These are phyloP conservation scores for Zosterops japonicus DNA, from an alignment of 2,113 vertebrate species.

Conservation along the genomic window DNA sequence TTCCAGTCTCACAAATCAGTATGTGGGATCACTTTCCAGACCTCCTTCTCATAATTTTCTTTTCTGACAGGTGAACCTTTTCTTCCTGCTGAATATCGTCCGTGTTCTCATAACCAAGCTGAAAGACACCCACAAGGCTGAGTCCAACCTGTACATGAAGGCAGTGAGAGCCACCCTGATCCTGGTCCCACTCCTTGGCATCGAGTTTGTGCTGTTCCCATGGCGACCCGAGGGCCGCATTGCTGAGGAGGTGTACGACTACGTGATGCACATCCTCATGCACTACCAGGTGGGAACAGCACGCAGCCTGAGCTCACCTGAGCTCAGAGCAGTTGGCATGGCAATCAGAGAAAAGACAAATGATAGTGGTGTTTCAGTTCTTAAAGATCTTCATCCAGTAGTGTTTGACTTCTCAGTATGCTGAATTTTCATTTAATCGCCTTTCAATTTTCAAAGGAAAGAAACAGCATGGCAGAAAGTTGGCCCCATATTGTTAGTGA, in stretches of 20 bases:
- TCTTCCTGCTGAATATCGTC: constrained; percentile 95
- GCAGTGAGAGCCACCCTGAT: constrained; percentile 96
- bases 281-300: constrained; percentile 87
- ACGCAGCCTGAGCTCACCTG: neutral
- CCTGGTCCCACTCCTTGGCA: constrained; percentile 91
- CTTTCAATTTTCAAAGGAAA: neutral
- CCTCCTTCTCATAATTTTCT: neutral
- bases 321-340: neutral
- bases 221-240: constrained; percentile 87
- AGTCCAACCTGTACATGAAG: constrained; percentile 98
- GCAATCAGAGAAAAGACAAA: neutral
- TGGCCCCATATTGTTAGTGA: neutral
- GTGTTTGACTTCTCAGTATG: neutral
- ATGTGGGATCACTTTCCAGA: neutral
- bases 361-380: rapidly evolving
- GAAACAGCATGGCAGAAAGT: neutral
- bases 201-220: constrained; percentile 91
- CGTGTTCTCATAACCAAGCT: constrained; percentile 97
- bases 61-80: constrained; percentile 87
- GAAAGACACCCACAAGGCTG: constrained; percentile 94
- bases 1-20: neutral
- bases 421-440: neutral
- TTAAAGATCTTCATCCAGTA: neutral
- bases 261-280: constrained; percentile 95
- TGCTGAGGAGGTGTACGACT: constrained; percentile 92